These are phyloP conservation scores for human DNA, from an alignment of 2,113 vertebrate species.

Conservation along the genomic window GRCh38 chr3:194388001-194388500, in stretches of 20 bases:
- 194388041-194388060: fast-evolving
- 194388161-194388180: background rate
- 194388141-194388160: background rate
- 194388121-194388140: background rate
- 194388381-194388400: too few relatives aligned
- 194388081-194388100: background rate
- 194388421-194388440: too few relatives aligned
- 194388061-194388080: background rate
- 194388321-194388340: background rate
- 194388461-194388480: too few relatives aligned
- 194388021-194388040: background rate
- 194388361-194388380: too few relatives aligned
- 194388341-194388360: background rate
- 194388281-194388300: background rate
- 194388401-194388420: too few relatives aligned
- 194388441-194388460: too few relatives aligned
- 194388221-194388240: background rate
- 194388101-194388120: background rate
- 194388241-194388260: background rate
- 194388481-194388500: too few relatives aligned
- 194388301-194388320: background rate
- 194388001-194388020: background rate
- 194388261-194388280: background rate
- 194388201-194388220: background rate
- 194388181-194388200: background rate